These are phyloP conservation scores for Heliconius charithonia DNA, from an alignment of 2,888 invertebrate genomes.

Conservation along the genomic window DNA sequence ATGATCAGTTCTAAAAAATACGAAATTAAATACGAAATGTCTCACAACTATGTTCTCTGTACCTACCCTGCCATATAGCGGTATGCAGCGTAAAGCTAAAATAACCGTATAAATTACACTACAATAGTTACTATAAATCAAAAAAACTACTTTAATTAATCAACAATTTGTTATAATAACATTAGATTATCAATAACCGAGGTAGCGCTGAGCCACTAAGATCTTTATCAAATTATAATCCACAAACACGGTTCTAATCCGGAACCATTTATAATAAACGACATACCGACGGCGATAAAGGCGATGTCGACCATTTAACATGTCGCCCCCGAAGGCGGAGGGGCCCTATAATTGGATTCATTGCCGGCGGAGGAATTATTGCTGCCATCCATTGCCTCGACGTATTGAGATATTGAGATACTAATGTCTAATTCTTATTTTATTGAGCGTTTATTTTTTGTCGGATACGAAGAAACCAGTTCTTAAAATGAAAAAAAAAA, in stretches of 20 bases:
- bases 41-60: no score
- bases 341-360: slow-evolving; percentile 78
- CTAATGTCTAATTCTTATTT: slow-evolving; percentile 41
- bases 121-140: no score
- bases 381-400: slow-evolving; percentile 67
- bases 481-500: neutral
- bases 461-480: no score
- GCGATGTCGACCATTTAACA: slow-evolving; percentile 74
- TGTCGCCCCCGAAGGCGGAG: slow-evolving; percentile 62
- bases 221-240: slow-evolving; percentile 25
- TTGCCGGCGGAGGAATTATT: slow-evolving; percentile 71
- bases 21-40: no score
- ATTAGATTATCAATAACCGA: neutral
- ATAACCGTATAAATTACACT: no score
- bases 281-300: slow-evolving; percentile 43
- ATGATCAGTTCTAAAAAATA: neutral
- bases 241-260: slow-evolving; percentile 28
- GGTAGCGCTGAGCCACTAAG: neutral
- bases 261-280: slow-evolving; percentile 40
- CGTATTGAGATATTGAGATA: slow-evolving; percentile 52
- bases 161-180: no score
- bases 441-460: slow-evolving; percentile 47
- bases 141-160: no score
- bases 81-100: no score
- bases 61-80: no score